A percentile compares a stretch with the other conserved stretches of the same genome.
These are phyloP conservation scores for Himalopsyche japonica DNA, from an alignment of 2,888 invertebrate genomes.

Conservation along the genomic window DNA sequence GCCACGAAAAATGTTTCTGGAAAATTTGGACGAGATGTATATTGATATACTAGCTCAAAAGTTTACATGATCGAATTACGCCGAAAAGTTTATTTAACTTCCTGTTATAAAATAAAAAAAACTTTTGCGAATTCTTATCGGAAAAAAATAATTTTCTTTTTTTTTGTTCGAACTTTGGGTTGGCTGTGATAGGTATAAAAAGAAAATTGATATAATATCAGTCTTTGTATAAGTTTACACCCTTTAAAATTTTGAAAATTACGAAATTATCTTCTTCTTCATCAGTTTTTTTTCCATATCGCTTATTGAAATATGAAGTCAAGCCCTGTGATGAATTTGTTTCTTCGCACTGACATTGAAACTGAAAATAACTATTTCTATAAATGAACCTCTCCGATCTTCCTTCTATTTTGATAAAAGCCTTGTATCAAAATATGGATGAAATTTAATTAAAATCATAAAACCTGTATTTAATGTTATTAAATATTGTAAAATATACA, in stretches of 20 bases:
- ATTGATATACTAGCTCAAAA: not conserved
- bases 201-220: not conserved
- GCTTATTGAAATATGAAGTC: too few relatives aligned
- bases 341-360: too few relatives aligned
- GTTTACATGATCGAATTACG: not conserved
- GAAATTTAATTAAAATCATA: not conserved
- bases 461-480: not conserved
- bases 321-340: too few relatives aligned
- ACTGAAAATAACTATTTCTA: too few relatives aligned
- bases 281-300: not conserved
- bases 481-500: not conserved
- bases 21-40: not conserved
- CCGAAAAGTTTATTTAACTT: not conserved
- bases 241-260: not conserved
- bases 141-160: not conserved
- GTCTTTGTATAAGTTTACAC: not conserved
- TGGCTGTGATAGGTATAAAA: not conserved
- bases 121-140: not conserved
- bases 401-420: too few relatives aligned
- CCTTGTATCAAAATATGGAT: too few relatives aligned
- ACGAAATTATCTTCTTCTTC: not conserved
- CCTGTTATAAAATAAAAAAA: not conserved
- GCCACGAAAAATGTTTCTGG: not conserved
- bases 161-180: not conserved
- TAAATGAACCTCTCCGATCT: too few relatives aligned